Evolutionary conservation across 2,797 vertebrate genomes (phyloP), one percentile per base, ranked within the genome.

Genomic region (Pangasius djambal): DNA sequence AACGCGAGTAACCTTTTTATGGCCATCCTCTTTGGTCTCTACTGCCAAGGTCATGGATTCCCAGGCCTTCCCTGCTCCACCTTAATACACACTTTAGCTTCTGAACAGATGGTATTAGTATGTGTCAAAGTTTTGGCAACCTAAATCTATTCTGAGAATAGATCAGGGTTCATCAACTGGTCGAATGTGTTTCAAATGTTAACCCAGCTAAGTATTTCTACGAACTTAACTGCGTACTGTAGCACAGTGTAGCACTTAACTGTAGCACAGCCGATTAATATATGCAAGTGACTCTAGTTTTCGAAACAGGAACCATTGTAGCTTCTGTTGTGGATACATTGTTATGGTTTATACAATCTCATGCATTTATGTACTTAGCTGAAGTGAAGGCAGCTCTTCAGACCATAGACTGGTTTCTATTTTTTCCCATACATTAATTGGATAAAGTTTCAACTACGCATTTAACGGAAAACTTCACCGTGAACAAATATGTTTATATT

Each of bases 1-100:
- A 90, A 86, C 79, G 59, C 44, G 65, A 88, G 77, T 75, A 82
- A 85, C 83, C 57, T 89, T 87, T 81, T 75, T 77, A 85, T 83
- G 78, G 59, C 57, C 50, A 63, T 77, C 83, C 59, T 61, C 63
- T 85, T 18, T 65, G 69, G 25, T 78, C 44, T 61, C 37, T 48
- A 48, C 18, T 83, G 81, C 81, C 81, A 74, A 77, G 87, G 87
- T 88, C 83, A 75, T 65, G 44, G 52, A 88, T 90, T 85, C 55
- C 22, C 81, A 85, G 48, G 65, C 65, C 61, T 50, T 16, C 61
- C 65, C 61, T 50, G 28, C 61, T 67, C 63, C 31, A 70, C 83
- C 65, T 70, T 55, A 50, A 52, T 37, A 65, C 81, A 70, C 83
- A 84, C 8, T 83, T 67, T 15, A 18, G 6, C 61, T 82, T 83